Conservation (phyloP, 2,113 vertebrate species). For the Trematocara unimaculatum region DNA sequence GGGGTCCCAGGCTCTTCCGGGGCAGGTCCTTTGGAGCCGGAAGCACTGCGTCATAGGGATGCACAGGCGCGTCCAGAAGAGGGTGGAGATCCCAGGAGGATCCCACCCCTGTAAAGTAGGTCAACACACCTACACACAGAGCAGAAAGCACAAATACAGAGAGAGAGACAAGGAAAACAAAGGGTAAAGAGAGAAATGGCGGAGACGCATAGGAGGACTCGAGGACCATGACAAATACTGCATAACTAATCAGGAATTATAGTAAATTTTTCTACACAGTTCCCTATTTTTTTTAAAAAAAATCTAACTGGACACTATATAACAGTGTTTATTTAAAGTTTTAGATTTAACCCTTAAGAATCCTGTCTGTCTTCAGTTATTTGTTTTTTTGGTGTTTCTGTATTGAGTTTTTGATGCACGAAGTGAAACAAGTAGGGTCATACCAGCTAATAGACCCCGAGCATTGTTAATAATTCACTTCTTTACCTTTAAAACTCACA, state of each 20-base stretch:
- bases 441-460: not conserved
- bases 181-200: not conserved
- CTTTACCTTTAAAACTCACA: not conserved
- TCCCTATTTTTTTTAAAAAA: not conserved
- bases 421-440: not conserved
- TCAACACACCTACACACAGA: not conserved
- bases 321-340: not conserved
- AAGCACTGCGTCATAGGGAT: not conserved
- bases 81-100: not conserved
- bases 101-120: not conserved
- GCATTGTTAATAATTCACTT: not conserved
- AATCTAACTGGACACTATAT: not conserved
- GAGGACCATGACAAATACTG: not conserved
- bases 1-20: not conserved
- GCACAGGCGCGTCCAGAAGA: not conserved
- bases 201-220: not conserved
- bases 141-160: not conserved
- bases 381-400: not conserved
- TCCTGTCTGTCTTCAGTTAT: not conserved
- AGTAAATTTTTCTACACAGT: not conserved
- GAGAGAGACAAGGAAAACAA: not conserved
- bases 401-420: not conserved
- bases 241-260: not conserved
- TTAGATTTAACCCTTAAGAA: not conserved
- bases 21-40: not conserved